Base-by-base conservation (phyloP, 2,797 vertebrate species). In the Capromys pilorides region DNA sequence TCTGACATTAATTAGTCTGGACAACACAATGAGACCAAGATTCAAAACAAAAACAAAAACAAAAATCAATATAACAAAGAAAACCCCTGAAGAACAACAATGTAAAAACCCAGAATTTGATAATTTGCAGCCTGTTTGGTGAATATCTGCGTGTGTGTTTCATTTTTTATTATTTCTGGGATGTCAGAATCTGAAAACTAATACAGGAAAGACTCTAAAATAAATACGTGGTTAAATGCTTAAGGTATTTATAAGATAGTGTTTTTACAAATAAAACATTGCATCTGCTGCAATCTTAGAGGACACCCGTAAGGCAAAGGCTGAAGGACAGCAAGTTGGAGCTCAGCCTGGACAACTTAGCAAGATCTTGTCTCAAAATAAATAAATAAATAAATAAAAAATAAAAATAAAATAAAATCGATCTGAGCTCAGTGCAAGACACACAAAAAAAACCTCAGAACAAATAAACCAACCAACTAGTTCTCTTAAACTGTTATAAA, bases 111-210 rank as follows among this genome's bases (percentile, higher is more conserved):
- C 21, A 92, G 31, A 86, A 75, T 31, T 82, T 87, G 62, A 36
- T 83, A 21, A 66, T 57, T 83, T 80, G 86, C 69, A 82, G 49
- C 22, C 62, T 66, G 36, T 26, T 73, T 93, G 49, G 21, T 22
- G 59, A 86, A 7, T 31, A 89, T 12, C 1, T 21, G 0, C 54
- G n/a, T 61, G 39, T 75, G n/a, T 33, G 19, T 94, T 73, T 64
- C 22, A 67, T 64, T 93, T 84, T 92, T 45, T 82, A 91, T 57
- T 82, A 95, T 10, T 94, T 92, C 31, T 87, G 45, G 22, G 90
- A 92, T 69, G 10, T 80, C 83, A 75, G 24, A 87, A 90, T 80
- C 5, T 87, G 92, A 94, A 80, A 64, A 59, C 36, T 88, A 90
- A 51, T 82, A 39, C 69, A 69, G 22, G 26, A 61, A 89, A 90